Base-by-base conservation (phyloP, 2,113 vertebrate genomes). In the Canis aureus region DNA sequence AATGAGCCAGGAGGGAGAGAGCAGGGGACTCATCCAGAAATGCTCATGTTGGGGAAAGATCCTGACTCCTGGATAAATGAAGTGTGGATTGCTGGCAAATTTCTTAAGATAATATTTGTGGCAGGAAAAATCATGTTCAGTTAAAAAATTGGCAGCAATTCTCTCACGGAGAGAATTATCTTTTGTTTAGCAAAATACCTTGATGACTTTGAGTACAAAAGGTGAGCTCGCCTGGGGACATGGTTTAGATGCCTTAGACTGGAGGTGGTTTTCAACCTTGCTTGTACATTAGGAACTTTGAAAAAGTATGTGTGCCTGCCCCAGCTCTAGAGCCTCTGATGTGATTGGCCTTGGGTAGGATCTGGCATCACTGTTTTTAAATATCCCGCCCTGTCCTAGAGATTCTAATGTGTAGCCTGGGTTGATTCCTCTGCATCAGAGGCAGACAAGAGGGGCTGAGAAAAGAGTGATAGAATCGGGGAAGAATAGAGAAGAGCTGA, bases 131-230 rank as follows among this genome's bases (percentile, higher is more conserved):
- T 87, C 67, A 71, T 51, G 84, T 78, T 96, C 81, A 55, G 64
- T 93, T 95, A 69, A 59, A 80, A 94, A 87, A 51, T 57, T 94
- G 94, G 92, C 92, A 95, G 55, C 0, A 7, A 1, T 81, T 69
- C 85, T 95, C n/a, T 88, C 53, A 69, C 29, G 43, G n/a, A 96
- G 53, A 97, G 88, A 97, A 95, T 94, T 82, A 84, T 91, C 96
- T 97, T 96, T 97, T 98, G 97, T 97, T 97, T 22, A 38, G 74
- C 29, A 85, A 94, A 93, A 96, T 96, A 89, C 55, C 84, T 81
- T 73, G 90, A 76, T 97, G 91, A 16, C 43, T 64, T 69, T 62
- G 59, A 83, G n/a, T 57, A 17, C 7, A 25, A 55, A 96, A 81
- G 92, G 91, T 43, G 94, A 94, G 38, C n/a, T 95, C 0, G 11